Conservation (phyloP, 2,888 invertebrate species). For the Eupsilia transversa region DNA sequence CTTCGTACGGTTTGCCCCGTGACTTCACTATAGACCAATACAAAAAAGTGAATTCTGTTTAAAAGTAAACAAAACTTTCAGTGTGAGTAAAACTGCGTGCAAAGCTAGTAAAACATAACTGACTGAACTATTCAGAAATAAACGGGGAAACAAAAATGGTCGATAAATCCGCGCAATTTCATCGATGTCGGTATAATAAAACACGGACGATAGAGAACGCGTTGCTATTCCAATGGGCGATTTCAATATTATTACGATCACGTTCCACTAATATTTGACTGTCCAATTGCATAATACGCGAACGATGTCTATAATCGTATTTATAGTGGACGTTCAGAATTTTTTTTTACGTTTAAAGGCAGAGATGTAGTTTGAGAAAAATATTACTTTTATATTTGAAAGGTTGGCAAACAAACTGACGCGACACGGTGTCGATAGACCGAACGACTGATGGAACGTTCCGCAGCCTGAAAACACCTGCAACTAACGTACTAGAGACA, state of each 20-base stretch:
- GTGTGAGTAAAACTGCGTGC: constrained; percentile 15
- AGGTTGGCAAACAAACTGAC: constrained; percentile 11
- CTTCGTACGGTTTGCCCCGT: neutral
- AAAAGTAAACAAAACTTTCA: constrained; percentile 13
- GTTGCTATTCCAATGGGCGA: constrained; percentile 67
- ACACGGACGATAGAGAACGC: constrained; percentile 62
- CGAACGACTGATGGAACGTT: constrained; percentile 12
- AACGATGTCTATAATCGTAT: constrained; percentile 73
- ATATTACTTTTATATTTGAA: constrained; percentile 22
- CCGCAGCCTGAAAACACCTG: constrained; percentile 23
- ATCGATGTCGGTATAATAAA: constrained; percentile 62
- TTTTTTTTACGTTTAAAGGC: constrained; percentile 40
- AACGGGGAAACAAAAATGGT: constrained; percentile 49
- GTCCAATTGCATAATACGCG: constrained; percentile 74
- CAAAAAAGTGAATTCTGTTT: neutral
- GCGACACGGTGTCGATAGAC: neutral
- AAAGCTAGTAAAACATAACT: constrained; percentile 35
- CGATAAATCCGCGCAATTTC: constrained; percentile 65
- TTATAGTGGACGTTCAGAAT: constrained; percentile 56
- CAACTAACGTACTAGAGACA: constrained; percentile 1
- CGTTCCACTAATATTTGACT: constrained; percentile 82
- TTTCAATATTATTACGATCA: constrained; percentile 77
- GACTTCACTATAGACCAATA: neutral
- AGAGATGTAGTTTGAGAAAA: constrained; percentile 18
- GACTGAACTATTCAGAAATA: constrained; percentile 45